Evolutionary conservation across 1,140 invertebrate species (phyloP).

Genomic region (Ceratitis capitata): DNA sequence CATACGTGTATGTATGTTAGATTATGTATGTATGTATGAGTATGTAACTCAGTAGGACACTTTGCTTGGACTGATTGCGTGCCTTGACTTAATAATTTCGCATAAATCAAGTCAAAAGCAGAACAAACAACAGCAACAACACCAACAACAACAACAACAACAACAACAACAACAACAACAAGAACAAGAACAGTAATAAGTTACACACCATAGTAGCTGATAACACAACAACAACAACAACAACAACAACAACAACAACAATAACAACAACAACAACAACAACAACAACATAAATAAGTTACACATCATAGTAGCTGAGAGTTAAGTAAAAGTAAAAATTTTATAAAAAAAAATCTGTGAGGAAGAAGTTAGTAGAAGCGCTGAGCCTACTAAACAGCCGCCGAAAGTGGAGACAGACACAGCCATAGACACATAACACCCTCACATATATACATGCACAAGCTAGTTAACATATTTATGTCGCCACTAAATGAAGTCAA

Average conservation of each 20-base stretch:
- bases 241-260: neutral
- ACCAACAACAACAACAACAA: too few relatives aligned
- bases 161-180: too few relatives aligned
- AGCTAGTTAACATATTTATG: neutral
- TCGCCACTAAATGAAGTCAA: neutral
- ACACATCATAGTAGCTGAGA: neutral
- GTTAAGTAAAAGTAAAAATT: neutral
- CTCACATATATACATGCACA: neutral
- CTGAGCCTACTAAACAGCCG: neutral
- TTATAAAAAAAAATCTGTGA: neutral
- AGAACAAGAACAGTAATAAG: too few relatives aligned
- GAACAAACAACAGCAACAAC: constrained; percentile 15
- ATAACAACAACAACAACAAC: neutral
- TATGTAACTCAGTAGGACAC: neutral
- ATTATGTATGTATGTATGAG: too few relatives aligned
- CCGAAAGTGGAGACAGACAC: neutral
- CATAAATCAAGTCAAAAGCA: constrained; percentile 28
- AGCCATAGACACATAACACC: neutral
- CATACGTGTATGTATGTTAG: neutral
- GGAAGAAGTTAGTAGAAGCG: neutral
- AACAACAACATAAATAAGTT: neutral
- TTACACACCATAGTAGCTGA: too few relatives aligned
- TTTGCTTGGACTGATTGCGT: constrained; percentile 12
- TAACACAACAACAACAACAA: neutral
- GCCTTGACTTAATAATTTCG: constrained; percentile 35